phyloP scores from a whole-genome alignment of 2,797 vertebrate genomes.

The Scyliorhinus canicula region DNA sequence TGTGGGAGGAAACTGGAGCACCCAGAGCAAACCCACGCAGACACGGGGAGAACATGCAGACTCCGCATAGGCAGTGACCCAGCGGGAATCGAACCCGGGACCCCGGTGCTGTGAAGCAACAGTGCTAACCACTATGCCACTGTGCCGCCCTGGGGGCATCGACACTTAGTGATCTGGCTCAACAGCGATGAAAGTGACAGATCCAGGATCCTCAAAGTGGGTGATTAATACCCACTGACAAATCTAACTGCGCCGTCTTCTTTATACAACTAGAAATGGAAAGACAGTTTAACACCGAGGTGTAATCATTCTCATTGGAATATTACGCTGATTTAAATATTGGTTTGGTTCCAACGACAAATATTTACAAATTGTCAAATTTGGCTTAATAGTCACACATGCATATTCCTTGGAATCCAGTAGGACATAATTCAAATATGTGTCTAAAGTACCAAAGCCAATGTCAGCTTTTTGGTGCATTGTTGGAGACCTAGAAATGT shows the following conservation, averaged over 20 bases:
- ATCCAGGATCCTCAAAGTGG: background rate
- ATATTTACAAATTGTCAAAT: constrained; percentile 1
- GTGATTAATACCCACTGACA: background rate
- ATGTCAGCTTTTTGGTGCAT: background rate
- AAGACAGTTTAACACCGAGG: background rate
- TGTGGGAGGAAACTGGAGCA: too few species aligned
- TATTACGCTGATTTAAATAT: constrained; percentile 1
- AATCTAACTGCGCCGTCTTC: background rate
- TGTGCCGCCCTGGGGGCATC: too few species aligned
- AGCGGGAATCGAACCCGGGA: too few species aligned
- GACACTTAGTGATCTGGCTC: background rate
- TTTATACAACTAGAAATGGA: background rate
- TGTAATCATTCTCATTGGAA: background rate
- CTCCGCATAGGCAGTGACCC: too few species aligned
- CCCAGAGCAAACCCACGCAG: too few species aligned
- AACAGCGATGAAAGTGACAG: background rate
- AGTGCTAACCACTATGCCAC: too few species aligned
- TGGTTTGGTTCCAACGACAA: background rate
- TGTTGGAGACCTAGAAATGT: background rate
- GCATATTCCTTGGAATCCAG: background rate
- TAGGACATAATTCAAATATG: too few species aligned
- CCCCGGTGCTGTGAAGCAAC: too few species aligned
- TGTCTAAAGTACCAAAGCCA: background rate
- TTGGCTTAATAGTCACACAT: background rate
- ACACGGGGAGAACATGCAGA: too few species aligned